Evolutionary conservation across 1,140 invertebrate species (phyloP), one percentile per base, ranked within the genome.

Genomic region (Habropoda laboriosa): DNA sequence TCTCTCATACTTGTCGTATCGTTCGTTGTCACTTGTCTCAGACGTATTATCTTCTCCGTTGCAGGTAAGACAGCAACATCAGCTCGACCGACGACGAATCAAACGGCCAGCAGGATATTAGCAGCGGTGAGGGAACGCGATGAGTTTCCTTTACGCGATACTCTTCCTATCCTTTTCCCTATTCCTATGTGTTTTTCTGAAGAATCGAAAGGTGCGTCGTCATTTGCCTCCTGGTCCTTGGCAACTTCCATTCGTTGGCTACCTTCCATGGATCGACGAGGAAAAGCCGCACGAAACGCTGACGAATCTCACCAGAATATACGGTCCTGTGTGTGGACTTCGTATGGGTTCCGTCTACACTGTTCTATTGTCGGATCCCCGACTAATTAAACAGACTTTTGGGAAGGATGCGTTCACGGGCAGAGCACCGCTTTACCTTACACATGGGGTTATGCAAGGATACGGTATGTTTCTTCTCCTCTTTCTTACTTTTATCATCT

Each of bases 381-480:
- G 94, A 57, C 76, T 97, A 27, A 93, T 98, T 4, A 94, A 95
- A 42, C 94, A 96, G 77, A 94, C 95, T 4, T 95, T 98, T 47
- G 92, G 94, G 0, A 95, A 95, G 86, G 96, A 97, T 32, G 93
- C 89, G 1, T 95, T 97, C 82, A 92, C 95, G 3, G 96, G 95
- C 18, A 92, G 97, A 67, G 96, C 97, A 1, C 96, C 97, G 1
- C 93, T 98, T 0, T 97, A 95, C 89, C 90, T 98, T 27, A 97
- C 97, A 0, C 96, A 97, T 88, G 97, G 97, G 49, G 96, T 98
- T 16, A 97, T 98, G 96, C 93, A 96, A 76, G 97, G 97, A 83
- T 95, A 96, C 88, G 97, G 97, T 98, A 93, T 95, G 93, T 5
- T n/a, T 16, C 6, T 5, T 2, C 24, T 35, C 51, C 55, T 58